These are phyloP conservation scores for Bombus soroeensis DNA, from an alignment of 1,140 invertebrate genomes.

Conservation along the genomic window DNA sequence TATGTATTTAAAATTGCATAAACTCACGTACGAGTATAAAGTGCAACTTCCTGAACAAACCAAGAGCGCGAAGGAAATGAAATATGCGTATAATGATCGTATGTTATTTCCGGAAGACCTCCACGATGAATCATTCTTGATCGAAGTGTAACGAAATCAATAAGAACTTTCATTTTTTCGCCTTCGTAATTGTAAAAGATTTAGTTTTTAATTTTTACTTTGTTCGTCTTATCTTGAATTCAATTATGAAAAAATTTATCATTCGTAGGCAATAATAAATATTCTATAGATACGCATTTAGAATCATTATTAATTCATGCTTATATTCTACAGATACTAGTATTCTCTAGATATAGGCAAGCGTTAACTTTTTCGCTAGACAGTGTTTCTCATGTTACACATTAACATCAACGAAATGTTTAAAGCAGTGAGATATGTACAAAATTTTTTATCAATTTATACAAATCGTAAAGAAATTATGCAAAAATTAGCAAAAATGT, in stretches of 20 bases:
- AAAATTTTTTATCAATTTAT: too few species aligned
- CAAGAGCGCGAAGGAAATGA: constrained; percentile 15
- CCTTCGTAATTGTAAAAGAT: too few species aligned
- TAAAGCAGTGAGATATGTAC: too few species aligned
- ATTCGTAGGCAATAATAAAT: background rate
- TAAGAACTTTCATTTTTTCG: background rate
- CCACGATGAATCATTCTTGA: constrained; percentile 51
- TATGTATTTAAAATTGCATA: constrained; percentile 16
- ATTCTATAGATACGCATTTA: too few species aligned
- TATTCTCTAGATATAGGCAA: too few species aligned
- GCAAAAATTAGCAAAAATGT: too few species aligned
- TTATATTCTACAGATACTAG: too few species aligned
- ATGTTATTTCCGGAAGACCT: constrained; percentile 43
- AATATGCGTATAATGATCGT: constrained; percentile 32
- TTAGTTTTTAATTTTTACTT: background rate
- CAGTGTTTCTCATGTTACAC: too few species aligned
- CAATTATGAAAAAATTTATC: background rate
- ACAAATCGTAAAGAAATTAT: too few species aligned
- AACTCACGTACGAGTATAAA: background rate
- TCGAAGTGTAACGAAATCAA: constrained; percentile 10
- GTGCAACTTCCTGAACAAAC: constrained; percentile 43
- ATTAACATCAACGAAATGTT: too few species aligned
- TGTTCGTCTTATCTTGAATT: background rate
- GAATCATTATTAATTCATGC: too few species aligned
- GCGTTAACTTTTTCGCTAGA: too few species aligned